These are phyloP conservation scores for Arrhopalites spinosus DNA, from an alignment of 2,888 invertebrate species.

Conservation along the genomic window DNA sequence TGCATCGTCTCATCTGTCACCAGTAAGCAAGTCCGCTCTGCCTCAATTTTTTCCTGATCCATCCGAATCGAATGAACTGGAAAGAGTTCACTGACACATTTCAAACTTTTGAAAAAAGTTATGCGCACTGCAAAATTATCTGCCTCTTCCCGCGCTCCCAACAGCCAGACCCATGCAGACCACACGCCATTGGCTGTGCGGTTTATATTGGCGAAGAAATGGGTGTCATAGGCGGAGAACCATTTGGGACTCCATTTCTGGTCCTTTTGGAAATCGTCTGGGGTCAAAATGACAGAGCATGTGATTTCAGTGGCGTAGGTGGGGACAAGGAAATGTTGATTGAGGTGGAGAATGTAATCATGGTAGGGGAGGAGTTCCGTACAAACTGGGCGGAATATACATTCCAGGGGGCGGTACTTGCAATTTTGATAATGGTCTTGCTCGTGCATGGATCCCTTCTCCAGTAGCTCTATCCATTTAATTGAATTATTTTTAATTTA, in stretches of 20 bases:
- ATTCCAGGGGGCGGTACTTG: conserved; percentile 46
- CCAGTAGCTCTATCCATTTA: conserved; percentile 41
- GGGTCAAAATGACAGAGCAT: conserved; percentile 37
- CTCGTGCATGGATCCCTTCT: conserved; percentile 38
- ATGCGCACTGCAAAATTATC: conserved; percentile 40
- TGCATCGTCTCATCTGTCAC: conserved; percentile 27
- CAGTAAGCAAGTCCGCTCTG: conserved; percentile 27
- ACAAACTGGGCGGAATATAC: conserved; percentile 41
- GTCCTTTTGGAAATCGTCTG: conserved; percentile 39
- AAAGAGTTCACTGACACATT: conserved; percentile 36
- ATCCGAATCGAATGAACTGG: conserved; percentile 45
- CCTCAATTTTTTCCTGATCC: conserved; percentile 35
- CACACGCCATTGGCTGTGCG: conserved; percentile 43
- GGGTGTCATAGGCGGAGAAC: conserved; percentile 39
- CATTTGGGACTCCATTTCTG: conserved; percentile 47
- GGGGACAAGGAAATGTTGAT: conserved; percentile 42
- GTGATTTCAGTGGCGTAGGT: conserved; percentile 30
- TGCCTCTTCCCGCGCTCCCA: conserved; percentile 43
- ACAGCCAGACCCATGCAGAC: conserved; percentile 49
- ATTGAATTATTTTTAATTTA: conserved; percentile 13
- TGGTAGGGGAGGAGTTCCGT: conserved; percentile 44
- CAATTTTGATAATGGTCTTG: conserved; percentile 42
- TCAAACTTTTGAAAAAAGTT: conserved; percentile 32
- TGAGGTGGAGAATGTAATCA: conserved; percentile 43
- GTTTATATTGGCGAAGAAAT: conserved; percentile 47